phyloP scores from a whole-genome alignment of 2,888 invertebrate species.

The Hemaris fuciformis region DNA sequence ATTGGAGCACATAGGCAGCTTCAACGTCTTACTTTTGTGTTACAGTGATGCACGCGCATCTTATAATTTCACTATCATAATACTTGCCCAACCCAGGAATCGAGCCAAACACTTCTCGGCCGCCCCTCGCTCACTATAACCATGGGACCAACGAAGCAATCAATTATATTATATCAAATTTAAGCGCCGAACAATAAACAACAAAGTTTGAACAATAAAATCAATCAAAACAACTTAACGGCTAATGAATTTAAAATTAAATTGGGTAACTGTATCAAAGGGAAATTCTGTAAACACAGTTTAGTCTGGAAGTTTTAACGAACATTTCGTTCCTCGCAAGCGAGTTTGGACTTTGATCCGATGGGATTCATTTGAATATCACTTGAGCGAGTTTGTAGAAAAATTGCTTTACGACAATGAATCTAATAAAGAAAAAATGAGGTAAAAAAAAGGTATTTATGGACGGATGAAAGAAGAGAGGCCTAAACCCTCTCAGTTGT shows the following conservation, averaged over 20 bases:
- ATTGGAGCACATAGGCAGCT: too few relatives aligned
- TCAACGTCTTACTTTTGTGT: too few relatives aligned
- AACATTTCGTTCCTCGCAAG: neutral
- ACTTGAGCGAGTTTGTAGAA: neutral
- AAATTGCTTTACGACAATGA: neutral
- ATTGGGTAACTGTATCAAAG: constrained; percentile 13
- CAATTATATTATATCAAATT: neutral
- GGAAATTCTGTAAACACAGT: constrained; percentile 10
- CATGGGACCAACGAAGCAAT: neutral
- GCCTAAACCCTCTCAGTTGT: too few relatives aligned
- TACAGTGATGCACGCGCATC: too few relatives aligned
- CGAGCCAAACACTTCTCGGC: too few relatives aligned
- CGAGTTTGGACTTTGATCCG: neutral
- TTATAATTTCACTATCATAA: too few relatives aligned
- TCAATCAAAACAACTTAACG: constrained; percentile 14
- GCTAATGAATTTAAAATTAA: constrained; percentile 15
- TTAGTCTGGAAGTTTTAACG: constrained; percentile 13
- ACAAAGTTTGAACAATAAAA: constrained; percentile 9
- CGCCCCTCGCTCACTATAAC: too few relatives aligned
- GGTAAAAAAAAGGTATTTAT: neutral
- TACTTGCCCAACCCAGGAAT: too few relatives aligned
- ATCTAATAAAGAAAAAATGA: constrained; percentile 3
- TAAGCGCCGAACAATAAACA: neutral
- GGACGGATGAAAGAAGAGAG: neutral
- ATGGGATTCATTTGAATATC: neutral